Evolutionary conservation across 2,113 vertebrate species (phyloP).

Genomic region (Scomber japonicus): DNA sequence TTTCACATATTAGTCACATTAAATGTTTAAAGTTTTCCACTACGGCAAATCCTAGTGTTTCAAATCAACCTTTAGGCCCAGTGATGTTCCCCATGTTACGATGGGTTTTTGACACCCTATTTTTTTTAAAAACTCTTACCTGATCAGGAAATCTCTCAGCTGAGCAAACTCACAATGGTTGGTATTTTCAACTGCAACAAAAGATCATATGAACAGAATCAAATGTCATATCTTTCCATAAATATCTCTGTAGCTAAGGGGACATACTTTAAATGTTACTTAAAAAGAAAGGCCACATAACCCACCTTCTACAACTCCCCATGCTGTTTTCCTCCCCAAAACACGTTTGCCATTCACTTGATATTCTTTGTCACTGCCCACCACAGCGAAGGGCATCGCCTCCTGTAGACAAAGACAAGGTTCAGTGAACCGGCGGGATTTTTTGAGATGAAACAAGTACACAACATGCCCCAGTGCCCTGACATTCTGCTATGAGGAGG

Average conservation of each 20-base stretch:
- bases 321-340: slow-evolving; percentile 95
- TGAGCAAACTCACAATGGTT: slow-evolving; percentile 97
- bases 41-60: neutral
- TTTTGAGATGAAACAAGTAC: slow-evolving; percentile 38
- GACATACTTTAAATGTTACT: neutral
- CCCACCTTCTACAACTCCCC: slow-evolving; percentile 98
- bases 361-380: slow-evolving; percentile 98
- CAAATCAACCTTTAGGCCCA: neutral
- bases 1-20: no score
- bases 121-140: slow-evolving; percentile 80
- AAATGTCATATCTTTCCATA: neutral
- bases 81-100: neutral
- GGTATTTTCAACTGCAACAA: slow-evolving; percentile 94
- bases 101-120: neutral
- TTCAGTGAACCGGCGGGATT: slow-evolving; percentile 6
- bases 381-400: slow-evolving; percentile 96
- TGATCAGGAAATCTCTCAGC: slow-evolving; percentile 97
- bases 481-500: slow-evolving; percentile 17
- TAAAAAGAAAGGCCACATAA: neutral
- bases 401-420: slow-evolving; percentile 84
- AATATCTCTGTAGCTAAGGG: neutral
- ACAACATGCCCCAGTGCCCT: slow-evolving; percentile 32
- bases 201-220: slow-evolving; percentile 49
- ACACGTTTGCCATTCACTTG: slow-evolving; percentile 96
- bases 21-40: neutral